Conservation (phyloP, 2,797 vertebrate genomes). For the Sarcophilus harrisii region DNA sequence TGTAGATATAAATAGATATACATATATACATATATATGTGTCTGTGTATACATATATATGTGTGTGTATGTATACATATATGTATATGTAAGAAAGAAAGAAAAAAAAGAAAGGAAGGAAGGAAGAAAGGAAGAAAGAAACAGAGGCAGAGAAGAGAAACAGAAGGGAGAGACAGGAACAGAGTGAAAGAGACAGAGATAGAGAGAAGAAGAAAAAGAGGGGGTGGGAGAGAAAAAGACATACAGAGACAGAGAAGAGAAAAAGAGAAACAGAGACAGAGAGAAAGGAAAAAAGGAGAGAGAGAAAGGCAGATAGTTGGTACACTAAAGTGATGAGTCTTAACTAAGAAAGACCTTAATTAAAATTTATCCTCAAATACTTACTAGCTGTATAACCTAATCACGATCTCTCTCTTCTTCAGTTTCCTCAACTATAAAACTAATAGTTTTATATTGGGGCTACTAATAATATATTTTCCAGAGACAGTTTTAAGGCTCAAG, state of each 20-base stretch:
- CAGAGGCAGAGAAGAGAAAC: too few species aligned
- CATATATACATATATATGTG: neutral
- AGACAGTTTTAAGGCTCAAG: neutral
- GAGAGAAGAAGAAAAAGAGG: too few species aligned
- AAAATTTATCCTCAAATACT: neutral
- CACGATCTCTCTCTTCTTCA: neutral
- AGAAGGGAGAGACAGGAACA: too few species aligned
- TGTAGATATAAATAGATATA: neutral
- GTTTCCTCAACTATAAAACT: neutral
- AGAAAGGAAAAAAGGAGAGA: too few species aligned
- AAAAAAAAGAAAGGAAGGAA: too few species aligned
- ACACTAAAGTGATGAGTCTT: neutral
- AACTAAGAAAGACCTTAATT: neutral
- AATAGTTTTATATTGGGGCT: neutral
- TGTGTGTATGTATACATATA: too few species aligned
- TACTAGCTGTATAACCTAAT: neutral
- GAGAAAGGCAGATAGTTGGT: neutral
- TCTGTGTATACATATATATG: too few species aligned
- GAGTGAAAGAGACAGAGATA: too few species aligned
- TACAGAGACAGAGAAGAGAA: too few species aligned
- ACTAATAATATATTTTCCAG: neutral
- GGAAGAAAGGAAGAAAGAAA: too few species aligned
- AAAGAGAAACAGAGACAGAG: too few species aligned
- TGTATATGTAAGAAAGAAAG: neutral
- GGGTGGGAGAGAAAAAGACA: too few species aligned